These are phyloP conservation scores for Ectemnius cavifrons DNA, from an alignment of 2,888 invertebrate species.

Conservation along the genomic window DNA sequence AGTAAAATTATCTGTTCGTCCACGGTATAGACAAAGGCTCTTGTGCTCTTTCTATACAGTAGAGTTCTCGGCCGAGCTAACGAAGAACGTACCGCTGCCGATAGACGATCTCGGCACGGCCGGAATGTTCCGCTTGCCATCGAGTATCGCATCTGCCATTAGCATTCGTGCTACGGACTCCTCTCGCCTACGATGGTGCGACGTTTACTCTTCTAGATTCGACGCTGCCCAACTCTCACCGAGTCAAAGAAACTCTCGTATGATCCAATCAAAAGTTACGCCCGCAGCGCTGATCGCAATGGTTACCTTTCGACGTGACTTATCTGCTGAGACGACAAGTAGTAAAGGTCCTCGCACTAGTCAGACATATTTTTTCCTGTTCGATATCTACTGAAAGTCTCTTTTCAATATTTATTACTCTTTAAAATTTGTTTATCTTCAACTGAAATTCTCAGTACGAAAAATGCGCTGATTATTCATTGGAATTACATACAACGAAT, in stretches of 20 bases:
- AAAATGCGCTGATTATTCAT: too few relatives aligned
- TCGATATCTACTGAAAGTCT: too few relatives aligned
- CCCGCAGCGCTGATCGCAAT: too few relatives aligned
- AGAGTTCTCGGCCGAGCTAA: conserved; percentile 55
- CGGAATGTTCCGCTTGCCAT: conserved; percentile 72
- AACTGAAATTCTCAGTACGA: too few relatives aligned
- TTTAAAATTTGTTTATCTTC: too few relatives aligned
- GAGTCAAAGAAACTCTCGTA: too few relatives aligned
- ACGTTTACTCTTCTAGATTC: conserved; percentile 49
- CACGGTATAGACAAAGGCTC: conserved; percentile 45
- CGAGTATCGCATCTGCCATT: conserved; percentile 72
- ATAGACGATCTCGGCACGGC: conserved; percentile 70
- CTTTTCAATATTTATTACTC: too few relatives aligned
- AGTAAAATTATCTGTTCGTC: conserved; percentile 38
- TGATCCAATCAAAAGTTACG: conserved; percentile 42
- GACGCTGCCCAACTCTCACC: conserved; percentile 41
- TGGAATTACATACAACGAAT: too few relatives aligned
- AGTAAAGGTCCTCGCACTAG: conserved; percentile 20
- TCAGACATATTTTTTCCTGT: too few relatives aligned
- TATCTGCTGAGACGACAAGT: too few relatives aligned
- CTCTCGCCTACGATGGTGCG: conserved; percentile 51
- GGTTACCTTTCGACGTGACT: too few relatives aligned
- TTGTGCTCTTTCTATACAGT: conserved; percentile 21
- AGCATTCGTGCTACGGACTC: conserved; percentile 60
- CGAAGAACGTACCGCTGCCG: conserved; percentile 67